Evolutionary conservation across 1,140 invertebrate species (phyloP).

Genomic region (Triops cancriformis): DNA sequence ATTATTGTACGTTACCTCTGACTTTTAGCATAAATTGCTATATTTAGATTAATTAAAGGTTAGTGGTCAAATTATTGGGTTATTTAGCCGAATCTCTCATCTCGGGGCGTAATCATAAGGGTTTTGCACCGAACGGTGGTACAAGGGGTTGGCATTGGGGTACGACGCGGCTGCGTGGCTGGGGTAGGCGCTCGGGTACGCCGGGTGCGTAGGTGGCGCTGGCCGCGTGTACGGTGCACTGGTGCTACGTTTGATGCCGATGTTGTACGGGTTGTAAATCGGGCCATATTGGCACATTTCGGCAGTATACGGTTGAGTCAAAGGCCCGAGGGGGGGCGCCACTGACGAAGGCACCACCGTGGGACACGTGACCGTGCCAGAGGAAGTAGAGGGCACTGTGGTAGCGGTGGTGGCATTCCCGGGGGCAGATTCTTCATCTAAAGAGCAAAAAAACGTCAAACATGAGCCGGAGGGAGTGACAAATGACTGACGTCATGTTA

Average conservation of each 20-base stretch:
- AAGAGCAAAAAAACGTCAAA: neutral
- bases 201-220: slow-evolving; percentile 16
- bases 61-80: too few species aligned
- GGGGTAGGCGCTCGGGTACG: neutral
- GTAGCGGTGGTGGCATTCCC: neutral
- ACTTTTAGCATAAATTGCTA: too few species aligned
- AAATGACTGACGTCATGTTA: slow-evolving; percentile 1
- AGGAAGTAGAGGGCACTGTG: slow-evolving; percentile 11
- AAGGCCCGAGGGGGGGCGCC: slow-evolving; percentile 20
- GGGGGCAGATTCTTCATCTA: slow-evolving; percentile 1
- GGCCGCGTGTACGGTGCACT: slow-evolving; percentile 27
- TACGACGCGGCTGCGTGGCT: slow-evolving; percentile 25
- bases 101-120: slow-evolving; percentile 31
- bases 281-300: slow-evolving; percentile 46
- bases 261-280: slow-evolving; percentile 41
- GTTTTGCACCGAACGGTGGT: slow-evolving; percentile 27
- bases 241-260: slow-evolving; percentile 28
- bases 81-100: slow-evolving; percentile 22
- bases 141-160: slow-evolving; percentile 29
- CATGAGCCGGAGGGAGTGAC: slow-evolving; percentile 5
- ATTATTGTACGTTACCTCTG: too few species aligned
- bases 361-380: neutral
- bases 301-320: slow-evolving; percentile 39
- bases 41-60: too few species aligned
- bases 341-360: neutral